Base-by-base conservation (phyloP, 2,888 invertebrate species). In the Orthonevra nobilis region DNA sequence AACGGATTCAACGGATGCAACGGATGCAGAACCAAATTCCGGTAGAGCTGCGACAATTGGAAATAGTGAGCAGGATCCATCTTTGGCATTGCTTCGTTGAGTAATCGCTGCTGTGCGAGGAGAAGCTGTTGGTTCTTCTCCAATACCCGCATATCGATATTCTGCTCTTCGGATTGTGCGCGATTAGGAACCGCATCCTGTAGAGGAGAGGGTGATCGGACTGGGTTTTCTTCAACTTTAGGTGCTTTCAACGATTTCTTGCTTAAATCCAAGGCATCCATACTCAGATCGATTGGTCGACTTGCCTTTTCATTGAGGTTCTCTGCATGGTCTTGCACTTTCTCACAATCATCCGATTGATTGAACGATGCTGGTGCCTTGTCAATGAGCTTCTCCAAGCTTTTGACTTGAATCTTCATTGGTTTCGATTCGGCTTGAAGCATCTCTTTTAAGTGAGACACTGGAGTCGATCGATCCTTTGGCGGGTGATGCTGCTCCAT, bases 221-320 rank as follows among this genome's bases (percentile, higher is more conserved):
- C 14, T 30, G 42, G 14, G n/a, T 74, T 70, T 52, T 85, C 84
- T 1, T 83, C 23, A 1, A 61, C 3, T 69, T 85, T 85, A 1
- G 83, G 50, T 0, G 12, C 10, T 50, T 81, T 82, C 1, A 82
- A 68, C 0, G 91, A 92, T 88, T 95, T 96, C 85, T 94, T 95
- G 86, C 95, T 95, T 81, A 96, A 91, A 89, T 96, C 96, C 42
- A 96, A 90, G 2, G 94, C 95, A 86, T 95, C 94, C 89, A 93
- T 94, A 61, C 93, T 93, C 19, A 95, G 90, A 87, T 95, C 95
- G 60, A 95, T 91, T 0, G 94, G 94, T 19, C 77, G 85, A 56
- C 82, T 86, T 3, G 90, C 89, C 7, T 87, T 82, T 14, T 88
- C 89, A 48, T 86, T 82, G 40, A 89, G 89, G 14, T 88, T 84